Percentiles rank a stretch among this genome's conserved stretches.
Conservation (phyloP, 1,140 invertebrate species). For the Orchesella cincta region DNA sequence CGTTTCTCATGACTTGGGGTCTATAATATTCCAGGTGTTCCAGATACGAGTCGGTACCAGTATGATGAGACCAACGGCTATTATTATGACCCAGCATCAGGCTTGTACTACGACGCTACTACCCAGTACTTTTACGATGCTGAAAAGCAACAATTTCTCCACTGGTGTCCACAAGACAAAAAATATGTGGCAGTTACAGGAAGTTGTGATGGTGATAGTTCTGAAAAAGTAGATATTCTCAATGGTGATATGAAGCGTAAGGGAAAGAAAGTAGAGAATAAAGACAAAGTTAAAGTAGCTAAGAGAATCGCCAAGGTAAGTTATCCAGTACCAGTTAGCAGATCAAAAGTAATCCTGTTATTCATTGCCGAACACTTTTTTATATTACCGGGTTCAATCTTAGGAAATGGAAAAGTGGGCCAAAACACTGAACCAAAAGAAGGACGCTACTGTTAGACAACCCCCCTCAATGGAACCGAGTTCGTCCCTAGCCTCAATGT, state of each 20-base stretch:
- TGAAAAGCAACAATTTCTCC: slow-evolving; percentile 85
- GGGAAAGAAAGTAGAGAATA: slow-evolving; percentile 63
- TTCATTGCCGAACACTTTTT: neutral
- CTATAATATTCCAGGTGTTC: slow-evolving; percentile 63
- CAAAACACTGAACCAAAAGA: slow-evolving; percentile 94
- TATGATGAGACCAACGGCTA: slow-evolving; percentile 95
- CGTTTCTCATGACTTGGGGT: neutral
- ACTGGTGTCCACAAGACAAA: slow-evolving; percentile 84
- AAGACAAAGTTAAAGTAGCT: slow-evolving; percentile 93
- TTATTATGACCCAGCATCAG: slow-evolving; percentile 91
- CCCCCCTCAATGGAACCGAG: slow-evolving; percentile 29
- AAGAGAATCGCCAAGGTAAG: slow-evolving; percentile 92
- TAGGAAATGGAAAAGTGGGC: slow-evolving; percentile 93
- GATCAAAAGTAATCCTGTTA: neutral
- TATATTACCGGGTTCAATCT: slow-evolving; percentile 18
- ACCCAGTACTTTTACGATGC: slow-evolving; percentile 93
- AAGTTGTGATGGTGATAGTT: slow-evolving; percentile 54
- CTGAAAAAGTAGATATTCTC: slow-evolving; percentile 51
- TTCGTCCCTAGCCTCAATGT: slow-evolving; percentile 58
- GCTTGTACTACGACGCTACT: slow-evolving; percentile 92
- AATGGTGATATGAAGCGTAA: slow-evolving; percentile 53
- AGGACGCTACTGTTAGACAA: slow-evolving; percentile 72
- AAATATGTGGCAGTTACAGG: slow-evolving; percentile 76
- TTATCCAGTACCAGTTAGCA: neutral
- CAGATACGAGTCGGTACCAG: slow-evolving; percentile 87